Conservation (phyloP, 1,140 invertebrate species). For the Papilio polyxenes region DNA sequence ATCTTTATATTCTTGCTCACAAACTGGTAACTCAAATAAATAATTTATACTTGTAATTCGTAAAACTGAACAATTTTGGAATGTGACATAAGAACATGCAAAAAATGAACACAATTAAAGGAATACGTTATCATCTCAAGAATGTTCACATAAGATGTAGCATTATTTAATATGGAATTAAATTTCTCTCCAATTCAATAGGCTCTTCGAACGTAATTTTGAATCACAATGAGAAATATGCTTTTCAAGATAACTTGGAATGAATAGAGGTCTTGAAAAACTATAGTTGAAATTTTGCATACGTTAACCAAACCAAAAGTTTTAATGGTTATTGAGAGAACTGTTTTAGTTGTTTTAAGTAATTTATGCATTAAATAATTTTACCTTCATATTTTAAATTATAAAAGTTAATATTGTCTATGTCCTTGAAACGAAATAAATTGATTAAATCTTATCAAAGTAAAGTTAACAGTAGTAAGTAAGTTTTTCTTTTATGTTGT, state of each 20-base stretch:
- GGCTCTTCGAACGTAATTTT: neutral
- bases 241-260: neutral
- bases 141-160: neutral
- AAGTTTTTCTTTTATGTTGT: too few relatives aligned
- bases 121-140: too few relatives aligned
- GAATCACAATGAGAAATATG: constrained; percentile 10
- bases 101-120: too few relatives aligned
- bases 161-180: neutral
- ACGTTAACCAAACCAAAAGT: neutral
- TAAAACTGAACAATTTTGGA: too few relatives aligned
- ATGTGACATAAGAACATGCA: too few relatives aligned
- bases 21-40: too few relatives aligned
- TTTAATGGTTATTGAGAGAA: neutral
- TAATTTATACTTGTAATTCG: too few relatives aligned
- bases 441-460: too few relatives aligned
- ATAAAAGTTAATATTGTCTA: neutral
- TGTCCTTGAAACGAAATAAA: too few relatives aligned
- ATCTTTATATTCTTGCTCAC: too few relatives aligned
- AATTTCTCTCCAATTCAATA: neutral
- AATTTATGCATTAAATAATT: neutral
- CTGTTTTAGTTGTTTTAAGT: neutral
- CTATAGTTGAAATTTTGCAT: constrained; percentile 7
- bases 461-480: too few relatives aligned
- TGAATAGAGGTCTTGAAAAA: constrained; percentile 14
- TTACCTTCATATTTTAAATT: neutral